Conservation (phyloP, 2,113 vertebrate genomes). For the Isichthys henryi region DNA sequence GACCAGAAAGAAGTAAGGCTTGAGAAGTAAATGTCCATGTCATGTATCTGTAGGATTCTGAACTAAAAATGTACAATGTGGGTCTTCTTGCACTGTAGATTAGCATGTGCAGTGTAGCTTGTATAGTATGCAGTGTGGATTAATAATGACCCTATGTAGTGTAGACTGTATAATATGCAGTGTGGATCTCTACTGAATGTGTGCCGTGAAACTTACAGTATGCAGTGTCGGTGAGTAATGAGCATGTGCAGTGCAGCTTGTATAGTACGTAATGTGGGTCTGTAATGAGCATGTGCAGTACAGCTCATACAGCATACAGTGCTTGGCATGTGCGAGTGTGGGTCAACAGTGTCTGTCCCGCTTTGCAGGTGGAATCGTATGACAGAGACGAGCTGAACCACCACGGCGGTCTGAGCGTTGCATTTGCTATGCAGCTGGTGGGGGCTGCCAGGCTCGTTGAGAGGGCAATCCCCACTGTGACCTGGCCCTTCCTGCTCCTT, state of each 20-base stretch:
- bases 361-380: conserved; percentile 74
- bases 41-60: not conserved
- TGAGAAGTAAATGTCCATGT: not conserved
- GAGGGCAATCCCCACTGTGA: conserved; percentile 70
- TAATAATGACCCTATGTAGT: not conserved
- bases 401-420: conserved; percentile 76
- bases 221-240: not conserved
- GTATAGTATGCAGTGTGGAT: not conserved
- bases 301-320: not conserved
- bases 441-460: conserved; percentile 71
- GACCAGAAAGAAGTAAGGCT: conserved; percentile 81
- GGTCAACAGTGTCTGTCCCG: not conserved
- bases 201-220: not conserved
- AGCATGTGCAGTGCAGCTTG: not conserved
- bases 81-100: not conserved
- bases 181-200: not conserved
- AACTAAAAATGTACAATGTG: not conserved
- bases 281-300: not conserved
- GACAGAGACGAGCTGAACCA: conserved; percentile 71
- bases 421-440: conserved; percentile 80
- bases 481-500: conserved; percentile 81
- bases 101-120: not conserved
- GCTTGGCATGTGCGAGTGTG: not conserved
- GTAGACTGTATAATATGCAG: not conserved
- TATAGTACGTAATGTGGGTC: not conserved